These are phyloP conservation scores for Dolichallabes microphthalmus DNA, from an alignment of 2,113 vertebrate species.

Conservation along the genomic window DNA sequence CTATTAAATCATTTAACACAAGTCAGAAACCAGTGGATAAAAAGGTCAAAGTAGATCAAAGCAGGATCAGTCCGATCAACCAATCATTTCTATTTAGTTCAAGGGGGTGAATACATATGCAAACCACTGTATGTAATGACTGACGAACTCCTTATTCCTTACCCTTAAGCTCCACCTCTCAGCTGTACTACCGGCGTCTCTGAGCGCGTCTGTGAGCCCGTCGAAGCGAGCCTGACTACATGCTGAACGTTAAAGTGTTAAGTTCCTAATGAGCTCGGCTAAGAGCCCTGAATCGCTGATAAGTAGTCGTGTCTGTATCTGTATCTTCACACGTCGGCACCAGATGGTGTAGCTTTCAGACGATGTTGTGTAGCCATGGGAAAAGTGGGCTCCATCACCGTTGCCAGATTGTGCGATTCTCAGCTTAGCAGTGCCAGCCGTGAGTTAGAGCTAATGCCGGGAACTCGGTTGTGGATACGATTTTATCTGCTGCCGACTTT, in stretches of 20 bases:
- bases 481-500: not conserved
- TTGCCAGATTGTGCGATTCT: conserved; percentile 42
- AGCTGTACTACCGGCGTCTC: not conserved
- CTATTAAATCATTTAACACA: not conserved
- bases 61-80: no score
- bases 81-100: not conserved
- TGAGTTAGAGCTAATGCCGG: conserved; percentile 20
- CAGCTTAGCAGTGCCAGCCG: conserved; percentile 21
- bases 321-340: conserved; percentile 19
- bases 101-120: not conserved
- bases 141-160: not conserved
- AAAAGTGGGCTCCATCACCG: conserved; percentile 12
- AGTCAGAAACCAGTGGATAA: not conserved
- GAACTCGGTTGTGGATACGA: not conserved
- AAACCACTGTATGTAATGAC: conserved; percentile 2
- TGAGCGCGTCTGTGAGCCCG: not conserved
- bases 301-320: not conserved
- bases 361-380: conserved; percentile 9
- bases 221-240: not conserved
- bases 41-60: not conserved
- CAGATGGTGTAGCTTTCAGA: conserved; percentile 48
- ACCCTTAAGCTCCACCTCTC: not conserved
- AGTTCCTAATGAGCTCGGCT: conserved; percentile 21
- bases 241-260: not conserved
- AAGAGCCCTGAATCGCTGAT: conserved; percentile 15